These are phyloP conservation scores for Sebastes aleutianus DNA, from an alignment of 2,797 vertebrate genomes.

Conservation along the genomic window DNA sequence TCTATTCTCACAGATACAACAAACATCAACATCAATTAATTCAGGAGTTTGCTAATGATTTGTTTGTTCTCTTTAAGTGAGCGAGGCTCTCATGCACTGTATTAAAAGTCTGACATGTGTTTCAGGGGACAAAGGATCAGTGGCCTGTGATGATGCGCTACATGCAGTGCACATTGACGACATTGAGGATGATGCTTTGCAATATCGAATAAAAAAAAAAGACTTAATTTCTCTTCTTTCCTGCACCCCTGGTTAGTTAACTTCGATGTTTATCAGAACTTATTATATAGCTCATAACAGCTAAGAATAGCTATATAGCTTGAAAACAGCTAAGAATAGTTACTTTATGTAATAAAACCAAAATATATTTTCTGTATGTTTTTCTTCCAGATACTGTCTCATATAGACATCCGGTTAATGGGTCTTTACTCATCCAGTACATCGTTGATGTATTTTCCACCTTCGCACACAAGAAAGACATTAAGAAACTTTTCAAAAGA, in stretches of 20 bases:
- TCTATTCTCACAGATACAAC: not conserved
- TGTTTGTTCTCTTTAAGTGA: too few relatives aligned
- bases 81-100: not conserved
- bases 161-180: not conserved
- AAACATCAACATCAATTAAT: not conserved
- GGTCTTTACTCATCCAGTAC: constrained; percentile 69
- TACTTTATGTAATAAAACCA: not conserved
- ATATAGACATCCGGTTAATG: constrained; percentile 38
- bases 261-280: not conserved
- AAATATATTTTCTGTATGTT: not conserved
- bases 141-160: not conserved
- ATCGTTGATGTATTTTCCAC: constrained; percentile 52
- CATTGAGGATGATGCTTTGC: constrained; percentile 25
- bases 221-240: constrained; percentile 75
- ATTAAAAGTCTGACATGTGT: not conserved
- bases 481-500: constrained; percentile 74
- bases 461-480: constrained; percentile 25
- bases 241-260: constrained; percentile 72
- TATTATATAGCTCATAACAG: not conserved
- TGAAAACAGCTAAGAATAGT: not conserved
- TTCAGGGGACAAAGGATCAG: constrained; percentile 48
- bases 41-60: not conserved
- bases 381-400: constrained; percentile 67
- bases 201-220: constrained; percentile 64
- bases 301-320: not conserved